phyloP scores from a whole-genome alignment of 2,888 invertebrate genomes.

The Brachylomia viminalis region DNA sequence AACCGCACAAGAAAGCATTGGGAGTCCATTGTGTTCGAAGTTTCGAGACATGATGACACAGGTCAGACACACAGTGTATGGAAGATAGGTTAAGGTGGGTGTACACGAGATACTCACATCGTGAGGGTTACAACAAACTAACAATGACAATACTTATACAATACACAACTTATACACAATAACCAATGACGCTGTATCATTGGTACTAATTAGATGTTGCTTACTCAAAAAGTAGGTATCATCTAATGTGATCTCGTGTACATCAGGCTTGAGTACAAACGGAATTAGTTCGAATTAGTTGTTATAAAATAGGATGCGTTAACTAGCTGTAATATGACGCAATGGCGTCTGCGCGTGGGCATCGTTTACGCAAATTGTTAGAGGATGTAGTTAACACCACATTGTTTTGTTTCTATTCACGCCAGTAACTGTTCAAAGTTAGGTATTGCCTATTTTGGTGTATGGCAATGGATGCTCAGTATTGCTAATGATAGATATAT shows the following conservation, averaged over 20 bases:
- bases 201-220: neutral
- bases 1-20: slow-evolving; percentile 45
- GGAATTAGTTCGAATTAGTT: slow-evolving; percentile 17
- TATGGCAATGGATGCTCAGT: neutral
- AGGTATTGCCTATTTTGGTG: neutral
- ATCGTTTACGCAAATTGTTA: slow-evolving; percentile 48
- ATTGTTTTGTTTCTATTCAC: neutral
- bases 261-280: neutral
- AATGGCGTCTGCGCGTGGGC: slow-evolving; percentile 50
- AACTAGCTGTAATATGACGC: slow-evolving; percentile 34
- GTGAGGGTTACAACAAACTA: neutral
- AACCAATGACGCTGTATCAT: neutral
- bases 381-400: slow-evolving; percentile 36
- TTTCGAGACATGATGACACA: slow-evolving; percentile 36
- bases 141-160: neutral
- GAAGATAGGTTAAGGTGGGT: neutral
- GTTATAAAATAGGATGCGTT: slow-evolving; percentile 28
- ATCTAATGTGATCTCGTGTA: neutral
- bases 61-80: slow-evolving; percentile 17
- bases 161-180: too few species aligned
- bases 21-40: slow-evolving; percentile 39
- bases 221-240: neutral
- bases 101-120: neutral
- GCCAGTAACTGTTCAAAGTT: neutral
- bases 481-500: too few species aligned